A percentile compares a stretch with the other conserved stretches of the same genome.
Evolutionary conservation across 2,113 vertebrate species (phyloP).

Genomic region (Chloroceryle aenea): DNA sequence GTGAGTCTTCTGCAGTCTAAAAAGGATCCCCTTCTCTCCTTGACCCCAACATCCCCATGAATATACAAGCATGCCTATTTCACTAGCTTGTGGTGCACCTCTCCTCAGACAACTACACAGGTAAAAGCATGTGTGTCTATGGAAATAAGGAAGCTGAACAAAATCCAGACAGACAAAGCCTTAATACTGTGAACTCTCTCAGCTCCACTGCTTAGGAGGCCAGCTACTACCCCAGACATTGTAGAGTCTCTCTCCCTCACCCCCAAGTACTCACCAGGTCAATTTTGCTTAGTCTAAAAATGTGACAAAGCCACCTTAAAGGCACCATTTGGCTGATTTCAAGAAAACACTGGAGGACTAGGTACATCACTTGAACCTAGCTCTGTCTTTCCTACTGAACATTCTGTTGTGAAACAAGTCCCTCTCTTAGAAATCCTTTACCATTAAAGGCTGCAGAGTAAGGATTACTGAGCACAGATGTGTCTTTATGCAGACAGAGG

Average conservation of each 20-base stretch:
- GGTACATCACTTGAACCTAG: background rate
- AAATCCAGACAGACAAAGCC: background rate
- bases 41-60: background rate
- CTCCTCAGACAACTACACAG: background rate
- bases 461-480: background rate
- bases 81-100: background rate
- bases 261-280: background rate
- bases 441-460: background rate
- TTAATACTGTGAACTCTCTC: background rate
- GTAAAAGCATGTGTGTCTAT: background rate
- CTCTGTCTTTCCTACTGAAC: background rate
- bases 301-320: background rate
- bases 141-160: background rate
- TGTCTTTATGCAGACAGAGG: background rate
- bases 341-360: background rate
- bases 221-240: background rate
- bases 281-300: background rate
- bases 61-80: background rate
- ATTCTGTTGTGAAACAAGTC: background rate
- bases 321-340: background rate
- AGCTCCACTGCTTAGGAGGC: background rate
- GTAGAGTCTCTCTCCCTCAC: background rate
- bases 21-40: background rate
- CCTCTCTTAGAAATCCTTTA: background rate
- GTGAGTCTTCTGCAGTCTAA: background rate